Conservation (phyloP, 2,888 invertebrate species). For the Mythimna vitellina region DNA sequence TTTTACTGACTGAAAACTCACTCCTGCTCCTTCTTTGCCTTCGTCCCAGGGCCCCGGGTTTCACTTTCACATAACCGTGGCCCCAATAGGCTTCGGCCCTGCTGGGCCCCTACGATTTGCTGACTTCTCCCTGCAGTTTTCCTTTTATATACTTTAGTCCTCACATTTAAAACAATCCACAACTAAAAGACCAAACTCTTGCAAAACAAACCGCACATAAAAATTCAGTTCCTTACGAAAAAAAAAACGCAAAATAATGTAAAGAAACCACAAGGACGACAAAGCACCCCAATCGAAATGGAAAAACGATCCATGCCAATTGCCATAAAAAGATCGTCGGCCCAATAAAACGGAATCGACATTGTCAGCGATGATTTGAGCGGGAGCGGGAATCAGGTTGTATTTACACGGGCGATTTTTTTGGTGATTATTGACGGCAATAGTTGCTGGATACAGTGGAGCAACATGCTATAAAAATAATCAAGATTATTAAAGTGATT, state of each 20-base stretch:
- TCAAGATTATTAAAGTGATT: too few species aligned
- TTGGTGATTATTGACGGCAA: neutral
- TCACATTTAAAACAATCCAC: neutral
- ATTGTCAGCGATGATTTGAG: slow-evolving; percentile 86
- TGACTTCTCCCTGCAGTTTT: too few species aligned
- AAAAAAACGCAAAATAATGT: slow-evolving; percentile 68
- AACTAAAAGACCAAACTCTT: slow-evolving; percentile 38
- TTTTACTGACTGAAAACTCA: too few species aligned
- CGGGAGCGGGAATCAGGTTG: slow-evolving; percentile 59
- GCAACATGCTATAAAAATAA: too few species aligned
- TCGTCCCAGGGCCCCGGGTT: too few species aligned
- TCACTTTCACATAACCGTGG: too few species aligned
- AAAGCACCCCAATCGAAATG: slow-evolving; percentile 85
- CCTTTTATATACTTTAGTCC: too few species aligned
- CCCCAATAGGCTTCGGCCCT: too few species aligned
- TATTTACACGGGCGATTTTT: slow-evolving; percentile 27
- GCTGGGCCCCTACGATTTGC: too few species aligned
- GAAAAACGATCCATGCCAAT: slow-evolving; percentile 86
- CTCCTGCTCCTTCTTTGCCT: too few species aligned
- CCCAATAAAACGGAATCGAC: slow-evolving; percentile 86
- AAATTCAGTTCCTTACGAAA: slow-evolving; percentile 71
- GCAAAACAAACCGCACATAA: slow-evolving; percentile 62
- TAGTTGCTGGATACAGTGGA: neutral
- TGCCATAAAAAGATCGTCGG: slow-evolving; percentile 88
- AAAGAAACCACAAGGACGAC: slow-evolving; percentile 71